These are phyloP conservation scores for Triplophysa dalaica DNA, from an alignment of 2,113 vertebrate genomes.

Conservation along the genomic window DNA sequence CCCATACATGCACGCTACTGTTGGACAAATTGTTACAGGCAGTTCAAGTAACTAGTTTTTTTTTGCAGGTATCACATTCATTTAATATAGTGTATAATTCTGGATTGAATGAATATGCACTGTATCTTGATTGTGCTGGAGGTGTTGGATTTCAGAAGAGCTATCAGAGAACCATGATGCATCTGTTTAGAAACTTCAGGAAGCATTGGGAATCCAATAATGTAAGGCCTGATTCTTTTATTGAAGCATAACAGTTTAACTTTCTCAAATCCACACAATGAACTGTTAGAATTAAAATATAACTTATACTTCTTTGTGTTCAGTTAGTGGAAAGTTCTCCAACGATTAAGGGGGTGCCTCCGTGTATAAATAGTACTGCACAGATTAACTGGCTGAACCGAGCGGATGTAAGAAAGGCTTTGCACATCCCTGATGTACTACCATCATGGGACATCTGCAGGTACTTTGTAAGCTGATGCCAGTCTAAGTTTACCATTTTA, in stretches of 20 bases:
- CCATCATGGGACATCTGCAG: slow-evolving; percentile 77
- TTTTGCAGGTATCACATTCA: slow-evolving; percentile 61
- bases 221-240: slow-evolving; percentile 46
- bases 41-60: background rate
- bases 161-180: slow-evolving; percentile 67
- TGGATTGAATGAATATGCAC: slow-evolving; percentile 73
- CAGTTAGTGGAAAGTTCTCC: slow-evolving; percentile 44
- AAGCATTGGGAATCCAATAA: slow-evolving; percentile 38
- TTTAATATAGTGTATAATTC: slow-evolving; percentile 67
- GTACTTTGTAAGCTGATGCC: slow-evolving; percentile 45
- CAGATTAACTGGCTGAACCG: slow-evolving; percentile 74
- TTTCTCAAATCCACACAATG: background rate
- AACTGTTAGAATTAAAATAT: background rate
- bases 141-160: slow-evolving; percentile 37
- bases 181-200: slow-evolving; percentile 68
- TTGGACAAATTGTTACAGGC: background rate
- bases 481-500: background rate
- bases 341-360: slow-evolving; percentile 60
- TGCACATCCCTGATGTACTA: slow-evolving; percentile 72
- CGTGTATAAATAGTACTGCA: slow-evolving; percentile 75
- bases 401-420: slow-evolving; percentile 72
- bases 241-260: background rate
- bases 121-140: slow-evolving; percentile 76
- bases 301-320: background rate
- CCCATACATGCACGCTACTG: background rate